Percentiles rank a stretch among this genome's conserved stretches.
These are phyloP conservation scores for Channa maculata DNA, from an alignment of 2,113 vertebrate species.

Conservation along the genomic window DNA sequence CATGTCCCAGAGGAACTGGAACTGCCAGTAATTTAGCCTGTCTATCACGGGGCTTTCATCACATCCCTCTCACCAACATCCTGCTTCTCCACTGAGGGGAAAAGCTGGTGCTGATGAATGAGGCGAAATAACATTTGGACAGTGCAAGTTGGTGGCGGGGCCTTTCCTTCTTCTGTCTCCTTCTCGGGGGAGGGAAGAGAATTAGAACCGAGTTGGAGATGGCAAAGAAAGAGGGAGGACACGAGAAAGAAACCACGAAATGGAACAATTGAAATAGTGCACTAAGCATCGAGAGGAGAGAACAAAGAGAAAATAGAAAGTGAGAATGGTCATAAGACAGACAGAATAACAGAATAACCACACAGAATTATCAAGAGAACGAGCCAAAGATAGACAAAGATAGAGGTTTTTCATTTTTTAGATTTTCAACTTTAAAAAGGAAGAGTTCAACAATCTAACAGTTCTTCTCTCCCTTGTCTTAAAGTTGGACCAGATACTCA, in stretches of 20 bases:
- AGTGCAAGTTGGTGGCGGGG: constrained; percentile 29
- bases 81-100: constrained; percentile 29
- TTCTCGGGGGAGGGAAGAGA: constrained; percentile 25
- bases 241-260: not conserved
- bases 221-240: not conserved
- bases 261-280: not conserved
- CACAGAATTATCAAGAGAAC: not conserved
- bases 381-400: not conserved
- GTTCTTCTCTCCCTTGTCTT: too few species aligned
- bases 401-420: too few species aligned
- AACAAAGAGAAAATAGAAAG: not conserved
- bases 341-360: not conserved
- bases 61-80: constrained; percentile 27
- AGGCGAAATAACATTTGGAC: constrained; percentile 64
- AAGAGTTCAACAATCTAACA: not conserved
- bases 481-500: too few species aligned
- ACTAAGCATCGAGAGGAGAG: constrained; percentile 7
- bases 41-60: constrained; percentile 53
- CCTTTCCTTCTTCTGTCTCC: not conserved
- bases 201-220: constrained; percentile 30
- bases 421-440: not conserved
- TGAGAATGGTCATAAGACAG: not conserved
- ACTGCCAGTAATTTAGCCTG: constrained; percentile 45
- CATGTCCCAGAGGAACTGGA: not conserved
- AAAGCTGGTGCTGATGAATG: constrained; percentile 60